Conservation (phyloP, 2,888 invertebrate species). For the Idaea aversata region DNA sequence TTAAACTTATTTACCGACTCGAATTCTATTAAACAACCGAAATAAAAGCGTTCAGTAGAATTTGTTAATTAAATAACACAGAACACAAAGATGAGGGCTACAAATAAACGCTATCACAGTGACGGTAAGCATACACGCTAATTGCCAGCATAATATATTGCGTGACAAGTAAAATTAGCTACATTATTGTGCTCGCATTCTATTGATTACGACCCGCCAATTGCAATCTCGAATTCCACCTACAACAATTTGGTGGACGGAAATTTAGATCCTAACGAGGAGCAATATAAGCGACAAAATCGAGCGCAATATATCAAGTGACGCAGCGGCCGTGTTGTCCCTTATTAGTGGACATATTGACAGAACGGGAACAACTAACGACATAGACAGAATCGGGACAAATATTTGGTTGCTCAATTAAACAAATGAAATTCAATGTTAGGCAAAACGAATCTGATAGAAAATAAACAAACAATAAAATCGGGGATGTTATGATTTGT, state of each 20-base stretch:
- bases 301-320: conserved; percentile 25
- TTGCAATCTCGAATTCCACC: conserved; percentile 41
- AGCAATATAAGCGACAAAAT: conserved; percentile 39
- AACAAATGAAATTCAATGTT: conserved; percentile 64
- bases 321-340: conserved; percentile 46
- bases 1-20: conserved; percentile 45
- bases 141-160: conserved; percentile 42
- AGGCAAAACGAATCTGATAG: conserved; percentile 37
- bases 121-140: conserved; percentile 28
- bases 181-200: conserved; percentile 44
- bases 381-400: conserved; percentile 58
- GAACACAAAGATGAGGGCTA: not conserved
- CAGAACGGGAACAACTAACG: conserved; percentile 69
- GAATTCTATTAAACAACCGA: conserved; percentile 28
- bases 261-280: conserved; percentile 32
- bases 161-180: conserved; percentile 51
- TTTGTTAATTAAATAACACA: conserved; percentile 3
- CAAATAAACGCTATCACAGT: conserved; percentile 8
- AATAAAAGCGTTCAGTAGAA: not conserved
- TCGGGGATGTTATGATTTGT: conserved; percentile 58
- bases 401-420: conserved; percentile 72
- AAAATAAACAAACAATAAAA: conserved; percentile 37
- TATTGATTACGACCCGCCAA: conserved; percentile 46
- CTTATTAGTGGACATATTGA: conserved; percentile 69
- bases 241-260: conserved; percentile 30